Base-by-base conservation (phyloP, 92 coral and sea anemone species). In the Umimayanthus chanpuru region DNA sequence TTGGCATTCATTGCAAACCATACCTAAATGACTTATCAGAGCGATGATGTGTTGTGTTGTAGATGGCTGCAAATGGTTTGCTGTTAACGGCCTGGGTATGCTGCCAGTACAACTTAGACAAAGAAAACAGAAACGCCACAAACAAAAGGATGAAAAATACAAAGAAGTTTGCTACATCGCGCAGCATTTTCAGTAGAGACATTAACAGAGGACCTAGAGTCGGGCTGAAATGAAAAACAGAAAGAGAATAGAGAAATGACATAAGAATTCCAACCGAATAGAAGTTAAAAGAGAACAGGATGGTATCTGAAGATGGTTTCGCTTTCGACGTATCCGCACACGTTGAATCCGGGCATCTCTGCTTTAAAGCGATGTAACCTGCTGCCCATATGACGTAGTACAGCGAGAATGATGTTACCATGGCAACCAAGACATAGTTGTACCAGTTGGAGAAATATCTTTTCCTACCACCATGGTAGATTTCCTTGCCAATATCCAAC, bases 101-200 rank as follows among this genome's bases (percentile, higher is more conserved):
- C 65, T 90, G 90, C 77, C 82, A 65, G 83, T 86, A 86, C 71
- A 90, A 74, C 72, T 86, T 90, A 10, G 75, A 80, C 55, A 86
- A 87, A 67, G 87, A 86, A 38, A 90, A 70, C n/a, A 75, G 88
- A 75, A 90, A 90, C 15, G 92, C 92, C 41, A 87, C 44, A 49
- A 86, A 90, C 4, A 86, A 72, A 72, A 90, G 30, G 50, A 64
- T 30, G 12, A 90, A 90, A 81, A 70, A 80, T 44, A 58, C 10
- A 73, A 86, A 87, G 55, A 90, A 90, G 65, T 87, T 75, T 10
- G 49, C 64, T 6, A 90, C 85, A 58, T 90, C 82, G 32, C 68
- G 38, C 43, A 90, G 39, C 92, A 90, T 90, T 32, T 73, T 65
- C 28, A 81, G 53, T 49, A 90, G 84, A 9, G 90, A 86, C 29